These are phyloP conservation scores for Gnatocerus cornutus DNA, from an alignment of 2,888 invertebrate genomes.

Conservation along the genomic window DNA sequence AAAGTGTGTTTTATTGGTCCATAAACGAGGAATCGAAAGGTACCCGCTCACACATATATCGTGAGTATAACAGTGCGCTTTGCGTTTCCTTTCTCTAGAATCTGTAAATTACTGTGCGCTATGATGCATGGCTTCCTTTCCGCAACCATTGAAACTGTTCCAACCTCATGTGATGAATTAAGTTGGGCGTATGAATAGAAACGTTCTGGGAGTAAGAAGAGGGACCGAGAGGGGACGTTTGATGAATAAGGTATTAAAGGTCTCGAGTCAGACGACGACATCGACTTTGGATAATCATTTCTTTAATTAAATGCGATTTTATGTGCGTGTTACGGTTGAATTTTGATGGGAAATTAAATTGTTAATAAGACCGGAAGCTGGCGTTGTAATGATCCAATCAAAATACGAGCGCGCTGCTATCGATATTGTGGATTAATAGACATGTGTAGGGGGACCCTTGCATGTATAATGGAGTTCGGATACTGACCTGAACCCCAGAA, in stretches of 20 bases:
- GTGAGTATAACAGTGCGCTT: conserved; percentile 46
- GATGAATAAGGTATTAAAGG: conserved; percentile 46
- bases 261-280: conserved; percentile 17
- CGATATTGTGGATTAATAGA: conserved; percentile 45
- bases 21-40: conserved; percentile 13
- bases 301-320: conserved; percentile 37
- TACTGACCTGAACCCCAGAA: conserved; percentile 21
- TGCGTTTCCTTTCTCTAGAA: conserved; percentile 50
- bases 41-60: conserved; percentile 37
- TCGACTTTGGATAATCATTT: conserved; percentile 34
- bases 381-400: conserved; percentile 46
- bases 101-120: conserved; percentile 55
- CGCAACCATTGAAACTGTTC: conserved; percentile 56
- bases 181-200: conserved; percentile 52
- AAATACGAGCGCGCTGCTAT: conserved; percentile 41
- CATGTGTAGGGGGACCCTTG: conserved; percentile 13
- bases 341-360: conserved; percentile 44
- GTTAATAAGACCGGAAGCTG: conserved; percentile 42
- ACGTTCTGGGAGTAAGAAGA: conserved; percentile 29
- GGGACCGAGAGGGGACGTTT: conserved; percentile 33
- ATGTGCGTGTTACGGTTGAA: conserved; percentile 37
- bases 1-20: conserved; percentile 20
- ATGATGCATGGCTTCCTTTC: conserved; percentile 58
- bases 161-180: conserved; percentile 57
- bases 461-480: conserved; percentile 34